Percentiles rank a stretch among this genome's conserved stretches.
These are phyloP conservation scores for Drosophila baimaii DNA, from an alignment of 1,140 invertebrate genomes.

Conservation along the genomic window DNA sequence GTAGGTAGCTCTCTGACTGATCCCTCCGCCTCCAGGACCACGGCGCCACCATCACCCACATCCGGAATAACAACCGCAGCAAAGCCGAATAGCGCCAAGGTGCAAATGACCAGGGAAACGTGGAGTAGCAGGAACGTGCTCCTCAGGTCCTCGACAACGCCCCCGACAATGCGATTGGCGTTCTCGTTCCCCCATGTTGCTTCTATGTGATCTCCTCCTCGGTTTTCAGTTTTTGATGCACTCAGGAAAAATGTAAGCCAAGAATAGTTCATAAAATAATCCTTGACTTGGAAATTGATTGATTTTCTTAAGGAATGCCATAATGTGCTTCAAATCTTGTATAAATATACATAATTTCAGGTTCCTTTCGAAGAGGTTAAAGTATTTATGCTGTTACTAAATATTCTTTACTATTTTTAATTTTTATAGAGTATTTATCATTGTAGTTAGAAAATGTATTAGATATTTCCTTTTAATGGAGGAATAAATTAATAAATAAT, in stretches of 20 bases:
- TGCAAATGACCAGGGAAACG: slow-evolving; percentile 70
- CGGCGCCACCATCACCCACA: neutral
- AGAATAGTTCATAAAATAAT: no score
- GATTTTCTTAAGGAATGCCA: neutral
- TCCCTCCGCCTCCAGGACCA: neutral
- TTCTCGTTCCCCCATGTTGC: slow-evolving; percentile 13
- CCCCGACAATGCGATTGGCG: slow-evolving; percentile 39
- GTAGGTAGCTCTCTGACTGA: slow-evolving; percentile 32
- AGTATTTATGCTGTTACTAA: neutral
- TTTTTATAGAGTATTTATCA: no score
- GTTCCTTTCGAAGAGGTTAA: neutral
- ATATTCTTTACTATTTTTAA: no score
- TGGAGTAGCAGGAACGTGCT: slow-evolving; percentile 41
- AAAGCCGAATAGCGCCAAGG: slow-evolving; percentile 73
- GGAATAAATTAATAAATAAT: neutral
- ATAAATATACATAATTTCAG: neutral
- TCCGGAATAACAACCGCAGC: slow-evolving; percentile 55
- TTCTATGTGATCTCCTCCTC: slow-evolving; percentile 1
- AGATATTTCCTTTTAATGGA: no score
- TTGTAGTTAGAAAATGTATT: no score
- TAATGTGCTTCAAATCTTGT: no score
- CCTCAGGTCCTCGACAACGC: slow-evolving; percentile 26
- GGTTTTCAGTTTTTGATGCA: slow-evolving; percentile 3
- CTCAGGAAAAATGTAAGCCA: neutral
- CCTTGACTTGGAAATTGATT: neutral